These are phyloP conservation scores for Macquaria ambigua DNA, from an alignment of 2,113 vertebrate genomes.

Conservation along the genomic window DNA sequence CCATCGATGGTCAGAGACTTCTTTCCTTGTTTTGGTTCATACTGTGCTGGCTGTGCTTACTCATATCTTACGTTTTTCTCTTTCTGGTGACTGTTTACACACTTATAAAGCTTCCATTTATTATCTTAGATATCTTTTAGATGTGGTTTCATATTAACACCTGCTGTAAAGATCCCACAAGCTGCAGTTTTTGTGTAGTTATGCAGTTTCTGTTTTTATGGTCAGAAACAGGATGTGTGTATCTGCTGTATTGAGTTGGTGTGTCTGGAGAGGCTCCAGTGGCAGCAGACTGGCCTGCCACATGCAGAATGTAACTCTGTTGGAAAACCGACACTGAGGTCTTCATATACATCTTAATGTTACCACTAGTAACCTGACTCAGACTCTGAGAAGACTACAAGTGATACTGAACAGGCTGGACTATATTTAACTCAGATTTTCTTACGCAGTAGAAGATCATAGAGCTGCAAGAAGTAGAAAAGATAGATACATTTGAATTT, in stretches of 20 bases:
- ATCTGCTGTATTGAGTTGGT: constrained; percentile 23
- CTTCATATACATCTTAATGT: background rate
- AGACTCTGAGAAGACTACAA: background rate
- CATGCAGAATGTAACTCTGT: background rate
- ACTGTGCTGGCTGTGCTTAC: background rate
- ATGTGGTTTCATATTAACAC: background rate
- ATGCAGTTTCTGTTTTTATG: background rate
- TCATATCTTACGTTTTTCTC: background rate
- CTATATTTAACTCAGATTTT: background rate
- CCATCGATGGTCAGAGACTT: background rate
- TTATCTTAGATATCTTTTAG: background rate
- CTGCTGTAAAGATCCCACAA: background rate
- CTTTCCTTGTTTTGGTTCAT: background rate
- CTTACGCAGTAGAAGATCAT: no score
- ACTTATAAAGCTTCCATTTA: background rate
- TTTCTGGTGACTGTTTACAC: background rate
- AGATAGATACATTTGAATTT: background rate
- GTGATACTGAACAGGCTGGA: background rate
- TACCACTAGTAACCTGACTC: background rate
- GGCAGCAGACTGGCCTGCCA: background rate
- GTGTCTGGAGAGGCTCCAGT: constrained; percentile 11
- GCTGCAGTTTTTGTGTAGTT: background rate
- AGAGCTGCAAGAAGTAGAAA: no score
- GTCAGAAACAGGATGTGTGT: background rate
- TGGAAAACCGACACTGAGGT: background rate